These are phyloP conservation scores for Patella vulgata DNA, from an alignment of 1,140 invertebrate genomes.

Conservation along the genomic window DNA sequence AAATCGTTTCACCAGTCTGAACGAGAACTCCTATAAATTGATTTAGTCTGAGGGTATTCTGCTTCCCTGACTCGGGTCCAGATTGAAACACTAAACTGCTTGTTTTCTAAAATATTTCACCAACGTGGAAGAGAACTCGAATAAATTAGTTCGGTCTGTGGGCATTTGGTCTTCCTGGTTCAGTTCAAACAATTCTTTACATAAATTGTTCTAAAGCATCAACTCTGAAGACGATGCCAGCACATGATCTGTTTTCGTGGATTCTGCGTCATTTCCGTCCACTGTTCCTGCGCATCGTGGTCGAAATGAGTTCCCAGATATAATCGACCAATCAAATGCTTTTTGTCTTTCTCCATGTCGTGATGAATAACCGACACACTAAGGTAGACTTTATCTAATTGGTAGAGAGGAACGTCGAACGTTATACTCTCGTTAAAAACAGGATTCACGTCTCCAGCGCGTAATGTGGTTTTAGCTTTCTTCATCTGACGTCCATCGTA, in stretches of 20 bases:
- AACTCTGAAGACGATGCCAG: conserved; percentile 48
- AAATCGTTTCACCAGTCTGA: too few species aligned
- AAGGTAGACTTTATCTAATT: conserved; percentile 84
- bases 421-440: conserved; percentile 72
- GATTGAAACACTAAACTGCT: too few species aligned
- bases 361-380: conserved; percentile 96
- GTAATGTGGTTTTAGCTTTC: conserved; percentile 71
- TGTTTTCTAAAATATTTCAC: too few species aligned
- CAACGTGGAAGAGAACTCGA: too few species aligned
- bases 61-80: too few species aligned
- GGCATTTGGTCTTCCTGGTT: too few species aligned
- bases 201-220: too few species aligned
- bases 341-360: conserved; percentile 76
- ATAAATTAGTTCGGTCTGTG: too few species aligned
- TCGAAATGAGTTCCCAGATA: conserved; percentile 50
- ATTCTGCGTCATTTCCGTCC: conserved; percentile 47
- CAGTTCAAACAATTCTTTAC: too few species aligned
- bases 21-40: too few species aligned
- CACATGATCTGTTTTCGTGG: conserved; percentile 45
- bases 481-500: conserved; percentile 70
- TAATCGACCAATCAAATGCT: conserved; percentile 41
- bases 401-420: conserved; percentile 72
- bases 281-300: conserved; percentile 39
- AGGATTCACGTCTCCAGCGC: conserved; percentile 68
- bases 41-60: too few species aligned